Evolutionary conservation across 2,888 invertebrate species (phyloP).

Genomic region (Melitaea athalia): DNA sequence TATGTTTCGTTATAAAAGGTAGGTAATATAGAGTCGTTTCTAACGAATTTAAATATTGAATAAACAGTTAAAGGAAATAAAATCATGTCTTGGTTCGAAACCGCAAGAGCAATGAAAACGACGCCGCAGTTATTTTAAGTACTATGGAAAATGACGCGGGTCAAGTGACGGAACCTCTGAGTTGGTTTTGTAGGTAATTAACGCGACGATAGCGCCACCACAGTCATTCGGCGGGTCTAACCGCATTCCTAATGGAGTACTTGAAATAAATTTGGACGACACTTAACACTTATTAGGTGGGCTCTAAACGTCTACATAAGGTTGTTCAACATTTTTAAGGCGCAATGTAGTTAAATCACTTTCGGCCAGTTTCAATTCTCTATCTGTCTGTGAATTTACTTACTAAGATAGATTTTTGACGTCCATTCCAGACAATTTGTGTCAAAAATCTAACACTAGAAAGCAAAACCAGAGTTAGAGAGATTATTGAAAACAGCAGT

Average conservation of each 20-base stretch:
- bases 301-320: too few species aligned
- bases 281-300: slow-evolving; percentile 19
- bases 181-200: slow-evolving; percentile 27
- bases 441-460: too few species aligned
- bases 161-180: slow-evolving; percentile 20
- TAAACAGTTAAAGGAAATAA: slow-evolving; percentile 10
- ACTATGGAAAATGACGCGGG: slow-evolving; percentile 23
- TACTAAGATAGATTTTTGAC: too few species aligned
- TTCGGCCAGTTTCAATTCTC: too few species aligned
- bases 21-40: neutral
- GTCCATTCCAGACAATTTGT: too few species aligned
- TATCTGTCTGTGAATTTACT: too few species aligned
- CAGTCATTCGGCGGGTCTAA: slow-evolving; percentile 25
- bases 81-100: slow-evolving; percentile 18
- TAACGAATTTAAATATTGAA: neutral
- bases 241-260: slow-evolving; percentile 27
- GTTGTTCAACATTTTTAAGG: too few species aligned
- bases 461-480: too few species aligned
- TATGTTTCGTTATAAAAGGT: neutral
- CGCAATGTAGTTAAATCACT: too few species aligned
- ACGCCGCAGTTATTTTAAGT: slow-evolving; percentile 25
- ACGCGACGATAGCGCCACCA: slow-evolving; percentile 23
- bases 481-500: too few species aligned
- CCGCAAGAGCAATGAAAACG: slow-evolving; percentile 19
- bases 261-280: slow-evolving; percentile 24